Evolutionary conservation across 2,797 vertebrate species (phyloP).

Genomic region (Syngnathus acus): DNA sequence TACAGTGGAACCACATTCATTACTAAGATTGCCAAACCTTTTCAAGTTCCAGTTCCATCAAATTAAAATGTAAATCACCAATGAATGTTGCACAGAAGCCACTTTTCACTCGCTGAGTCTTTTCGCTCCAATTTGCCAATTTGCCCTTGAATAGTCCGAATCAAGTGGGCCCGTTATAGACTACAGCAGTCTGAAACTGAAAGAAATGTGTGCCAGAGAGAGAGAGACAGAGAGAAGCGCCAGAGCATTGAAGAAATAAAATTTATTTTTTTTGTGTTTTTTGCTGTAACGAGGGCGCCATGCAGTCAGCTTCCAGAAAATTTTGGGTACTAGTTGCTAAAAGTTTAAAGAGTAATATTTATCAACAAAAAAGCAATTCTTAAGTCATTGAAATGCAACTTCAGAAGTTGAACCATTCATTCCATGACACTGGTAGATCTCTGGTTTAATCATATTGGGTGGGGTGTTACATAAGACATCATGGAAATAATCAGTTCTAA

Average conservation of each 20-base stretch:
- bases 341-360: too few species aligned
- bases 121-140: not conserved
- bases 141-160: conserved; percentile 14
- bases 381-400: too few species aligned
- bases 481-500: not conserved
- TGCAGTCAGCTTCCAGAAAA: too few species aligned
- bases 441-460: not conserved
- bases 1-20: not conserved
- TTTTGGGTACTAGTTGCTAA: too few species aligned
- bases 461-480: too few species aligned
- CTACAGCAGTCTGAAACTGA: conserved; percentile 30
- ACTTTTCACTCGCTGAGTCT: not conserved
- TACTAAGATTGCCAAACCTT: not conserved
- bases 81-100: not conserved
- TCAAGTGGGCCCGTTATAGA: conserved; percentile 48
- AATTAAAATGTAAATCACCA: not conserved
- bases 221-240: not conserved
- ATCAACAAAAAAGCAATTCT: too few species aligned
- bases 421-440: not conserved
- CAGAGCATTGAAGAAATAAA: not conserved
- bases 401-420: not conserved
- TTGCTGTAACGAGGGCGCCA: too few species aligned
- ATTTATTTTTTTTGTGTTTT: too few species aligned
- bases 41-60: not conserved
- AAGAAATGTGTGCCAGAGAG: conserved; percentile 4